Conservation (phyloP, 2,113 vertebrate genomes). For the Fregetta grallaria region DNA sequence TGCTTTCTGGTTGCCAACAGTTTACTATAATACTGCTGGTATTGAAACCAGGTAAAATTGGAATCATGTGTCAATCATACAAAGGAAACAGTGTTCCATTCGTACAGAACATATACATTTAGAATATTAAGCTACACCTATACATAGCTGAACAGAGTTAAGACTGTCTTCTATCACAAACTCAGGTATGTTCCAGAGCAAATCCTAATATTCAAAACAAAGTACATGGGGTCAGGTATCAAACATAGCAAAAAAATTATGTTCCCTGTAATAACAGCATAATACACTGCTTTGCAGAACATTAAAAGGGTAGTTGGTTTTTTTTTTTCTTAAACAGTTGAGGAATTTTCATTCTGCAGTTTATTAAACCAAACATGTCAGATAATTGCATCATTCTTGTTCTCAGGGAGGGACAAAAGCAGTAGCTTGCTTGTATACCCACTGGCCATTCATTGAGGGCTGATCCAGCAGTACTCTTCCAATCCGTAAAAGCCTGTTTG, state of each 20-base stretch:
- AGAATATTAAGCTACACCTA: neutral
- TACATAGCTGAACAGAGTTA: neutral
- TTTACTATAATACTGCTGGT: neutral
- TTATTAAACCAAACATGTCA: neutral
- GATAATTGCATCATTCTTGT: neutral
- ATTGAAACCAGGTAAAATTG: neutral
- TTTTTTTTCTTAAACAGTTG: neutral
- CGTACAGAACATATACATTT: neutral
- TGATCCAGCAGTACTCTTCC: neutral
- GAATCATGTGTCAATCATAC: neutral
- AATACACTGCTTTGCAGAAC: neutral
- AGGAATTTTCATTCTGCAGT: neutral
- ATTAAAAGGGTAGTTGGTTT: neutral
- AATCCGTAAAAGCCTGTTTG: neutral
- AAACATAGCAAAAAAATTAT: neutral
- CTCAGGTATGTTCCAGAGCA: neutral
- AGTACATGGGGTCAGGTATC: neutral
- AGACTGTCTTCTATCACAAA: neutral
- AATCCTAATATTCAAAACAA: neutral
- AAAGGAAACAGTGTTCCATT: neutral
- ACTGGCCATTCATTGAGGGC: neutral
- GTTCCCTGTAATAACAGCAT: neutral
- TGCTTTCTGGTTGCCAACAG: neutral
- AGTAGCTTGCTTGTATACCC: neutral
- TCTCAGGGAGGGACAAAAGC: neutral